Conservation (phyloP, 2,797 vertebrate species). For the Distichodus sexfasciatus region DNA sequence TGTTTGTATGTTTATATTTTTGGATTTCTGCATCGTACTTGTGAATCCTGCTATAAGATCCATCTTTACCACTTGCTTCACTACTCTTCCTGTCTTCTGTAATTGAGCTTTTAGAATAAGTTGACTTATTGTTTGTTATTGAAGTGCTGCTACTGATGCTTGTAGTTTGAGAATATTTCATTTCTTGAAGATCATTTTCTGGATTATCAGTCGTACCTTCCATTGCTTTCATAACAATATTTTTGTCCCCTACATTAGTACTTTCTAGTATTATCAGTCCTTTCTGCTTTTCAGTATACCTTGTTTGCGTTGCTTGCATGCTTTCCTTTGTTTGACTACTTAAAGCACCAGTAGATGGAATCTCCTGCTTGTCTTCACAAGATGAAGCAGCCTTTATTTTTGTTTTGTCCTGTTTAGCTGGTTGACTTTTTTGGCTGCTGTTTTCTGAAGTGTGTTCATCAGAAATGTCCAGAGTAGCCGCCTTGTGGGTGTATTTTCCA, state of each 20-base stretch:
- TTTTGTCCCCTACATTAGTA: conserved; percentile 7
- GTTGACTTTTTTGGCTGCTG: not conserved
- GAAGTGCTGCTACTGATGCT: not conserved
- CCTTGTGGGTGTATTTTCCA: not conserved
- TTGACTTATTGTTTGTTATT: not conserved
- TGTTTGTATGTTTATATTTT: not conserved
- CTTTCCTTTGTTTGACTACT: not conserved
- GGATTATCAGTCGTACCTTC: conserved; percentile 13
- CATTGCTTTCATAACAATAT: not conserved
- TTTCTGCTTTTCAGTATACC: conserved; percentile 3
- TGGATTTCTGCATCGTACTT: not conserved
- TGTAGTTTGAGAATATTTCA: not conserved
- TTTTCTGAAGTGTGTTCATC: conserved; percentile 9
- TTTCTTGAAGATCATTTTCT: not conserved
- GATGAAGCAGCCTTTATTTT: not conserved
- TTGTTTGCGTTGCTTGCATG: conserved; percentile 8
- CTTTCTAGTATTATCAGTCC: conserved; percentile 8
- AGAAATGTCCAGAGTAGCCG: not conserved
- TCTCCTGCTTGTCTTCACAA: conserved; percentile 5
- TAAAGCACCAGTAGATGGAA: not conserved
- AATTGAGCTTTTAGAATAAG: not conserved
- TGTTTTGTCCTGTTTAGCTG: not conserved
- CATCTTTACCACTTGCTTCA: conserved; percentile 3
- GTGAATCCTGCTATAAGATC: not conserved
- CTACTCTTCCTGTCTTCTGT: not conserved